Evolutionary conservation across 2,113 vertebrate genomes (phyloP), one percentile per base, ranked within the genome.

Genomic region (Cottus gobio): DNA sequence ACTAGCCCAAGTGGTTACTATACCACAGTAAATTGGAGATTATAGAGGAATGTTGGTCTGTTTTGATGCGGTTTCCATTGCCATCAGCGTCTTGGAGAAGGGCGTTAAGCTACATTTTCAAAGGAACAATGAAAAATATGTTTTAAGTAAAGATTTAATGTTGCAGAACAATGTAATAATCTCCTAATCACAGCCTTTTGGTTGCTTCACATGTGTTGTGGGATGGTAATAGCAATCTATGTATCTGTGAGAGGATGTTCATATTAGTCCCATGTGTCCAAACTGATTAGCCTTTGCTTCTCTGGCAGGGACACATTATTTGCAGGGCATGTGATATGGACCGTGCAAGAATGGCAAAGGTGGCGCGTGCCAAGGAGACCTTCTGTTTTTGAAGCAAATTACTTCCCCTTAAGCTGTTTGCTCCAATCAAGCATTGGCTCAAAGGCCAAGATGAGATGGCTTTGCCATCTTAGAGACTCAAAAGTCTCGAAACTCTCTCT

Each of bases 41-140:
- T 82, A 84, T 79, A 36, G 46, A 83, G 80, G 86, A 92, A 91
- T 91, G 87, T 84, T 74, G 67, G 67, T 88, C 86, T 93, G 90
- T 79, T 92, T 88, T 89, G 80, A 87, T 85, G 77, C 36, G 52
- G 56, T 62, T 73, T 86, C 48, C 54, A 50, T 71, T 81, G 79
- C 75, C 80, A 83, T 89, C 80, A 90, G 50, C 61, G 80, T 88
- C 60, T 75, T 75, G 69, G 46, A 79, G 57, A 73, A 48, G 80
- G 75, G 61, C 44, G 67, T 86, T 61, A 71, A 76, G 56, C 52
- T 12, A 62, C 71, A 81, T 79, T 76, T 68, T 89, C 61, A 74
- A 86, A 82, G 34, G 34, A 34, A 34, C 3, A 34, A 83, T 75
- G 60, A 63, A 76, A 83, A 80, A 57, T 74, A 69, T 80, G 77